A percentile compares a stretch with the other conserved stretches of the same genome.
These are phyloP conservation scores for Palythoa caribaeorum DNA, from an alignment of 92 coral and sea anemone species.

Conservation along the genomic window DNA sequence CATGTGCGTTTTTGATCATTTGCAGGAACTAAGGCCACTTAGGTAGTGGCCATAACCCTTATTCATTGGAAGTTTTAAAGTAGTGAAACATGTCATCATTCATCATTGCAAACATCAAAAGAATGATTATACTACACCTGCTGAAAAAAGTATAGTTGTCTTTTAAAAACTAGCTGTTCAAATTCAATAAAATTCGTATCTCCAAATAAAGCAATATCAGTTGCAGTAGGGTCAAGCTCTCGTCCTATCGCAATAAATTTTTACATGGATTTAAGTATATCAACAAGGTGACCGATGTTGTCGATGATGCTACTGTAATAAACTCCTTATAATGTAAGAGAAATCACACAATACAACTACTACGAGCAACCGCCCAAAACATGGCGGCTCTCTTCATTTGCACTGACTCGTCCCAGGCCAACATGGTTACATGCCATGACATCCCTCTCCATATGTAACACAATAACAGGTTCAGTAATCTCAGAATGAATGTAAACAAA, in stretches of 20 bases:
- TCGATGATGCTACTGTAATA: constrained; percentile 25
- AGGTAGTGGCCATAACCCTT: neutral
- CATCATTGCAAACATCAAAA: neutral
- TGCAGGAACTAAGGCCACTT: neutral
- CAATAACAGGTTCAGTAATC: too few species aligned
- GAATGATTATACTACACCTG: neutral
- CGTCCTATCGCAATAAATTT: constrained; percentile 19
- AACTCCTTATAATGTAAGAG: too few species aligned
- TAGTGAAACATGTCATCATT: neutral
- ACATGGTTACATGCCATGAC: too few species aligned
- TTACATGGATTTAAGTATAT: constrained; percentile 49
- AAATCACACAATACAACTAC: too few species aligned
- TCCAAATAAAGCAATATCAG: neutral
- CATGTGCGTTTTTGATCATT: neutral
- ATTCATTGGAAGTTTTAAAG: neutral
- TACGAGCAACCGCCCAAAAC: too few species aligned
- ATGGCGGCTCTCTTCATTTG: too few species aligned
- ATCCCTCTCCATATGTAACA: too few species aligned
- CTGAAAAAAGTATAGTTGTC: too few species aligned
- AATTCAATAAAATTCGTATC: neutral
- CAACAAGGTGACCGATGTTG: constrained; percentile 26
- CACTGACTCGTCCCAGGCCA: too few species aligned
- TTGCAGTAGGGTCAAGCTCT: constrained; percentile 36
- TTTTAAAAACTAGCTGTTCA: too few species aligned
- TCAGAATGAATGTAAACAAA: too few species aligned